Percentiles rank a stretch among this genome's conserved stretches.
phyloP scores from a whole-genome alignment of 2,888 invertebrate genomes.

The Dorcus parallelipipedus region DNA sequence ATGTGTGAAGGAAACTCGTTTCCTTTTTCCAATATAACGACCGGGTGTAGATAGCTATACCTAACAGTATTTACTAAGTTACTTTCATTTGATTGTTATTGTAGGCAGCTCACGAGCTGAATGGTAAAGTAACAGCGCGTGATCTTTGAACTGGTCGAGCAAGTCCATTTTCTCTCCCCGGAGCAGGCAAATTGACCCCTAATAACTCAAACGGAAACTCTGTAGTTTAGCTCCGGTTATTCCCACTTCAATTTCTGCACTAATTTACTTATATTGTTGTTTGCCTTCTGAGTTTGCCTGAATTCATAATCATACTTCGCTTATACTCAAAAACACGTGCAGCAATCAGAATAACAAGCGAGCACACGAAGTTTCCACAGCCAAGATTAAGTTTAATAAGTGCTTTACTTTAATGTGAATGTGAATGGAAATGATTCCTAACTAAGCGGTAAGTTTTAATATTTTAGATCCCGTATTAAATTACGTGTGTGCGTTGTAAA shows the following conservation, averaged over 20 bases:
- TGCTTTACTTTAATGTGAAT: too few relatives aligned
- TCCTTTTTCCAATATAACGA: slow-evolving; percentile 29
- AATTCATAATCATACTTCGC: too few relatives aligned
- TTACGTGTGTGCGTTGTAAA: too few relatives aligned
- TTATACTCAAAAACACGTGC: too few relatives aligned
- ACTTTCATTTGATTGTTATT: slow-evolving; percentile 39
- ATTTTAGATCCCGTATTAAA: too few relatives aligned
- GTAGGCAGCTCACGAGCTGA: slow-evolving; percentile 28
- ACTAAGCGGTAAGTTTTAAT: too few relatives aligned
- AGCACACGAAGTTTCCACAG: too few relatives aligned
- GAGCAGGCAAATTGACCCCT: background rate
- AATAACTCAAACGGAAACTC: background rate
- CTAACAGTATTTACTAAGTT: slow-evolving; percentile 33
- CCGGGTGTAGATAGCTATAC: slow-evolving; percentile 23
- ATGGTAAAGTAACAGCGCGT: slow-evolving; percentile 14
- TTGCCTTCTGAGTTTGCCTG: background rate
- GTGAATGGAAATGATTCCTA: too few relatives aligned
- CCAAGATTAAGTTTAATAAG: too few relatives aligned
- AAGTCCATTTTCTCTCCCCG: background rate
- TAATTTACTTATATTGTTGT: background rate
- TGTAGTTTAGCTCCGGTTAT: background rate
- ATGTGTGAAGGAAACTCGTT: background rate
- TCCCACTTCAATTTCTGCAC: background rate
- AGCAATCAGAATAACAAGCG: too few relatives aligned
- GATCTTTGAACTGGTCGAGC: slow-evolving; percentile 1